phyloP scores from a whole-genome alignment of 2,797 vertebrate genomes.

The Ambastaia sidthimunki region DNA sequence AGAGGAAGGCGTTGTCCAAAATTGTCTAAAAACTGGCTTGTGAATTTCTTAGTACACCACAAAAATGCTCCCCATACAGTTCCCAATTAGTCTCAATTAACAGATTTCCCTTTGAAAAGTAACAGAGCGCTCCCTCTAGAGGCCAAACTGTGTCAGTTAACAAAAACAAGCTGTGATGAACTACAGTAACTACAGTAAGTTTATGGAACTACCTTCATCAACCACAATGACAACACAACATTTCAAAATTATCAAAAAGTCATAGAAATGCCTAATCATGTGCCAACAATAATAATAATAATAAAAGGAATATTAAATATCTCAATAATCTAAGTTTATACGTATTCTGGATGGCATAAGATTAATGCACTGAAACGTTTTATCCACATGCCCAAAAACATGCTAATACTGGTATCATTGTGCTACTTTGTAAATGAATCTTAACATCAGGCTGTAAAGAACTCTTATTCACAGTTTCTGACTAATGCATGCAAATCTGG shows the following conservation, averaged over 20 bases:
- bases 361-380: too few species aligned
- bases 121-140: constrained; percentile 82
- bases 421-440: constrained; percentile 27
- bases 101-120: constrained; percentile 64
- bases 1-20: constrained; percentile 15
- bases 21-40: constrained; percentile 18
- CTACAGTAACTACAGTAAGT: constrained; percentile 32
- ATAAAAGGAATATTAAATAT: too few species aligned
- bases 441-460: constrained; percentile 17
- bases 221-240: constrained; percentile 54
- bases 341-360: too few species aligned
- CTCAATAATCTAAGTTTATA: too few species aligned
- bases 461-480: not conserved
- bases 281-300: too few species aligned
- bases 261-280: too few species aligned
- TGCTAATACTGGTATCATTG: not conserved
- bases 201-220: constrained; percentile 48
- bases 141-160: constrained; percentile 69
- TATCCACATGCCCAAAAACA: not conserved
- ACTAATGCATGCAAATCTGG: not conserved
- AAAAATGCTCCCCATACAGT: constrained; percentile 56
- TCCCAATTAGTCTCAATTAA: constrained; percentile 81
- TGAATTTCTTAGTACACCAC: constrained; percentile 44
- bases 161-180: constrained; percentile 46
- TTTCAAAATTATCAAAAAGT: not conserved